These are phyloP conservation scores for Scaptomyza parva DNA, from an alignment of 2,888 invertebrate species.

Conservation along the genomic window DNA sequence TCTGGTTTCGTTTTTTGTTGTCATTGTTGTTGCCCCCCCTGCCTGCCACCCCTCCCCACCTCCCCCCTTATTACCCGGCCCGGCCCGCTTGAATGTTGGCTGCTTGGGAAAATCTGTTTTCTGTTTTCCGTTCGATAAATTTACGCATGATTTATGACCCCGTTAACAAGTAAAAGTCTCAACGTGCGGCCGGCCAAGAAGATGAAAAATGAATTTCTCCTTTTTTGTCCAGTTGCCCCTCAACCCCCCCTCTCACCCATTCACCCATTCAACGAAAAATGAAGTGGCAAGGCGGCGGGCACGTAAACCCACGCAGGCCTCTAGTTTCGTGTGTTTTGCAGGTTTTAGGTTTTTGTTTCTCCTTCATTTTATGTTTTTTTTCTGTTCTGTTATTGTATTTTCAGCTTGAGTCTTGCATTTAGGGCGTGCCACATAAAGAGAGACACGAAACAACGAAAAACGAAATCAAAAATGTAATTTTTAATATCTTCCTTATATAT, in stretches of 20 bases:
- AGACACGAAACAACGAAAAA: slow-evolving; percentile 7
- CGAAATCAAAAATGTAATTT: neutral
- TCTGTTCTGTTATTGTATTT: neutral
- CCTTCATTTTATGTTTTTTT: neutral
- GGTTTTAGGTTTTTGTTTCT: slow-evolving; percentile 26
- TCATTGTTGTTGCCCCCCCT: slow-evolving; percentile 50
- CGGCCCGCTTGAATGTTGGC: slow-evolving; percentile 27
- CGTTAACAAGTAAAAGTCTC: slow-evolving; percentile 80
- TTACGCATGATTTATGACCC: slow-evolving; percentile 79
- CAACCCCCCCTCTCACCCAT: neutral
- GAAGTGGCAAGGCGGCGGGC: slow-evolving; percentile 58
- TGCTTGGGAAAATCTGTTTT: slow-evolving; percentile 73
- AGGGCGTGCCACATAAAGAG: slow-evolving; percentile 52
- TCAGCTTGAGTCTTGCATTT: slow-evolving; percentile 18
- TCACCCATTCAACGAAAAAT: slow-evolving; percentile 26
- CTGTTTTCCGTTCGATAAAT: slow-evolving; percentile 80
- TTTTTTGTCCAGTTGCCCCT: slow-evolving; percentile 55
- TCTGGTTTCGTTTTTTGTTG: slow-evolving; percentile 56
- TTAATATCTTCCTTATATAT: neutral
- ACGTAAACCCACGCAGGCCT: slow-evolving; percentile 45
- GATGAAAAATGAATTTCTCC: slow-evolving; percentile 78
- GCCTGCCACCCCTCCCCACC: too few species aligned
- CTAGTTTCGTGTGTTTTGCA: slow-evolving; percentile 27
- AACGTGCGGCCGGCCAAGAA: slow-evolving; percentile 69
- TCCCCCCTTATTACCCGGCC: too few species aligned